Base-by-base conservation (phyloP, 2,888 invertebrate species). In the Cacoxenus indagator region DNA sequence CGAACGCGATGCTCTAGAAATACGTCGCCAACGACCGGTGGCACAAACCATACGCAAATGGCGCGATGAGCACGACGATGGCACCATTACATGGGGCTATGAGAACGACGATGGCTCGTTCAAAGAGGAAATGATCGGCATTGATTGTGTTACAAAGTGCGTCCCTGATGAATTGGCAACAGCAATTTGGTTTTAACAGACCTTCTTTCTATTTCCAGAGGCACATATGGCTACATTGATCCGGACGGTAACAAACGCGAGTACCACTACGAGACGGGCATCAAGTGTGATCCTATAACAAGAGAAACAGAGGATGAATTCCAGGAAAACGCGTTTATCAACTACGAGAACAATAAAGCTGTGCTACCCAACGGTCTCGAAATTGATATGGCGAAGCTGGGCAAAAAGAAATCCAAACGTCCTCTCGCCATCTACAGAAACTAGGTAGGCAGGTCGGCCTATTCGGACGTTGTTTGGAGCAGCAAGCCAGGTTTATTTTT, bases 21-120 rank as follows among this genome's bases (percentile, higher is more conserved):
- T 80, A 17, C 84, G 86, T 14, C 85, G 84, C 9, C 92, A 90
- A 85, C 93, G 93, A 75, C 93, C 93, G 0, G 93, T 93, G 0
- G 92, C 93, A 26, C 93, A 93, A 87, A 92, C 92, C 71, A 88
- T 91, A 73, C 90, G 92, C 67, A 92, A 92, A 84, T 95, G 92
- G 89, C 91, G 93, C 65, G 94, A 94, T 54, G 95, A 95, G 85
- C 94, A 95, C 82, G 87, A 87, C 57, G 88, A 88, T 67, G 94
- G 94, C 48, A 95, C 93, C 84, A 95, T 95, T 78, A 93, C 93
- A 0, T 95, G 95, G 95, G 95, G 95, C 62, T 95, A 93, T 83
- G 95, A 95, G 87, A 95, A 95, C 85, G 95, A 95, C 78, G 95
- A 95, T 81, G 95, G 95, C 24, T 93, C 94, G 1, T 95, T 93